Evolutionary conservation across 2,797 vertebrate species (phyloP).

Genomic region (Silurus lanzhouensis): DNA sequence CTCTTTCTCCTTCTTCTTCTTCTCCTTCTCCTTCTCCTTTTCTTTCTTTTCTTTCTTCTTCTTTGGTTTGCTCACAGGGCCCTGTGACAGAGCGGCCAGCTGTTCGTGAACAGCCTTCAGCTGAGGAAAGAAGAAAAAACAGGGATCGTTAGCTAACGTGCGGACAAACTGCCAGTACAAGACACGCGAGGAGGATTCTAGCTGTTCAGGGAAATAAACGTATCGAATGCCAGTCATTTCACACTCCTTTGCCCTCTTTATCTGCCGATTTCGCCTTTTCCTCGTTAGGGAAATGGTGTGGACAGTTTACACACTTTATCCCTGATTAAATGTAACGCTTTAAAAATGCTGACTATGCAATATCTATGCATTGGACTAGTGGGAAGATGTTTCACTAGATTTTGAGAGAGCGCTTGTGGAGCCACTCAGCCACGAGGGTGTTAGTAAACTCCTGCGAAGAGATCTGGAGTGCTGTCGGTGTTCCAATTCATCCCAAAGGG

Average conservation of each 20-base stretch:
- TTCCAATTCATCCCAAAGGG: too few species aligned
- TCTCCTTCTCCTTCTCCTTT: slow-evolving; percentile 89
- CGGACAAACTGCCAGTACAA: background rate
- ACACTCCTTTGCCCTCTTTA: background rate
- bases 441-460: too few species aligned
- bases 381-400: too few species aligned
- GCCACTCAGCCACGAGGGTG: too few species aligned
- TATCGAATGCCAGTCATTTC: slow-evolving; percentile 37
- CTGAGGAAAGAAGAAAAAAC: slow-evolving; percentile 68
- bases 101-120: slow-evolving; percentile 97
- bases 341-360: too few species aligned
- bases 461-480: too few species aligned
- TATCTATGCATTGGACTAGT: too few species aligned
- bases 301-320: background rate
- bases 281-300: background rate
- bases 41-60: slow-evolving; percentile 94
- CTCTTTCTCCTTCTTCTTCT: slow-evolving; percentile 81
- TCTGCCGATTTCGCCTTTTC: background rate
- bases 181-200: slow-evolving; percentile 32
- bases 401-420: too few species aligned
- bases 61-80: slow-evolving; percentile 98
- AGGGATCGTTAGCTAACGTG: slow-evolving; percentile 42
- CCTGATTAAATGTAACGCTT: background rate
- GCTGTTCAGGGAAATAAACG: slow-evolving; percentile 34
- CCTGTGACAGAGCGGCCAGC: slow-evolving; percentile 95